Conservation (phyloP, 30 jellyfish, hydroid and myxozoan species). For the Sanderia malayensis region DNA sequence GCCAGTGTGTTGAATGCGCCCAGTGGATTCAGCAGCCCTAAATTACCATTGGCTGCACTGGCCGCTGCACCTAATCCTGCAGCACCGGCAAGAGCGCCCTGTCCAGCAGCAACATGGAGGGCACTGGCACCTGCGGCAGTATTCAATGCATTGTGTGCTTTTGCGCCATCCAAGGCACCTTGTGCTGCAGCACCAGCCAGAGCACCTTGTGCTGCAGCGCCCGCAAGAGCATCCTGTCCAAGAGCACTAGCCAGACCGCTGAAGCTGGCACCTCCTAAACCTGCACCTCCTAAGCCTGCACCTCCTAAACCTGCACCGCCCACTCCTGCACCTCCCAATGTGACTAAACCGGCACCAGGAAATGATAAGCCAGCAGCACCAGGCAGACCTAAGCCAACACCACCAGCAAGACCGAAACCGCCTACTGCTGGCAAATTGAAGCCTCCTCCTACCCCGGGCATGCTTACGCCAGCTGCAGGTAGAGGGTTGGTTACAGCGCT, state of each 20-base stretch:
- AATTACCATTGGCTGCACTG: background rate
- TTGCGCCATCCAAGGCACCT: conserved; percentile 2
- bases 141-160: no score
- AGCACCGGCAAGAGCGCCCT: conserved; percentile 16
- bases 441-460: no score
- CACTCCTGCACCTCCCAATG: conserved; percentile 19
- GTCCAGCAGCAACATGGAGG: background rate
- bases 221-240: conserved; percentile 11
- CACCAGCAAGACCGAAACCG: background rate
- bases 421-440: conserved; percentile 15
- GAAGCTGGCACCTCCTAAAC: conserved; percentile 16
- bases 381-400: conserved; percentile 1
- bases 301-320: conserved; percentile 34
- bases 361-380: conserved; percentile 10
- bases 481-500: conserved; percentile 11
- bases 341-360: background rate
- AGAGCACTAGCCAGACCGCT: background rate
- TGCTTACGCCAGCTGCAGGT: no score
- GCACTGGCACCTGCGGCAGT: conserved; percentile 27
- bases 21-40: conserved; percentile 15
- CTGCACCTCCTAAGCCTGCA: conserved; percentile 31
- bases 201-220: conserved; percentile 17
- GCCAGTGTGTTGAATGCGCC: background rate
- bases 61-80: conserved; percentile 12
- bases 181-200: conserved; percentile 22